Conservation (phyloP, 2,797 vertebrate genomes). For the Novumbra hubbsi region DNA sequence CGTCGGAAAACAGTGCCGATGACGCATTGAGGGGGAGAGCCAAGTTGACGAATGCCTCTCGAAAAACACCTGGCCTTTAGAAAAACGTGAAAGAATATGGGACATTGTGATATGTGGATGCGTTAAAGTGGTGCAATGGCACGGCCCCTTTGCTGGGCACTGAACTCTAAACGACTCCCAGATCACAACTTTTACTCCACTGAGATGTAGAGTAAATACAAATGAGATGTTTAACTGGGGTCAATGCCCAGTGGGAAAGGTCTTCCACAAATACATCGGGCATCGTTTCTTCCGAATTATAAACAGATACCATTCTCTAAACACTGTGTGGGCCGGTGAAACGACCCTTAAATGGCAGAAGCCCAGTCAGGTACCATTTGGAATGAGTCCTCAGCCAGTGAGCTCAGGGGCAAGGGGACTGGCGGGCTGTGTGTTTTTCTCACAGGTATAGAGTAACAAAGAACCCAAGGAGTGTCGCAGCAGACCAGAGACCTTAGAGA, state of each 20-base stretch:
- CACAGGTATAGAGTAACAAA: constrained; percentile 72
- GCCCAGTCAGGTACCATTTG: neutral
- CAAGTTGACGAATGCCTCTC: constrained; percentile 21
- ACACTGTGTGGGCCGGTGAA: constrained; percentile 49
- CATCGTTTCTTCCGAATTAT: constrained; percentile 29
- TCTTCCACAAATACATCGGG: constrained; percentile 13
- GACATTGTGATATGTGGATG: neutral
- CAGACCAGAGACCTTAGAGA: neutral
- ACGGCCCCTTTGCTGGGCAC: too few relatives aligned
- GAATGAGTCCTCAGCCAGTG: neutral
- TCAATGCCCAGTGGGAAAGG: neutral
- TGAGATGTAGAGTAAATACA: neutral
- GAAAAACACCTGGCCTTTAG: neutral
- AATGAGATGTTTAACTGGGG: neutral
- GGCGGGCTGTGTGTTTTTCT: constrained; percentile 58
- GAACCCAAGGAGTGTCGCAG: constrained; percentile 23
- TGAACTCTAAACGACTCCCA: too few relatives aligned
- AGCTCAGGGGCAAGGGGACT: too few relatives aligned
- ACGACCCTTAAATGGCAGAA: constrained; percentile 26
- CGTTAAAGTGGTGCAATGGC: neutral
- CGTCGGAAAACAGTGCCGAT: constrained; percentile 50
- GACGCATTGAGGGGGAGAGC: constrained; percentile 46
- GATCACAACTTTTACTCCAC: too few relatives aligned
- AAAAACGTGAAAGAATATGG: neutral
- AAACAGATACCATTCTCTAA: constrained; percentile 31